Conservation (phyloP, 2,113 vertebrate species). For the Grammomys surdaster region DNA sequence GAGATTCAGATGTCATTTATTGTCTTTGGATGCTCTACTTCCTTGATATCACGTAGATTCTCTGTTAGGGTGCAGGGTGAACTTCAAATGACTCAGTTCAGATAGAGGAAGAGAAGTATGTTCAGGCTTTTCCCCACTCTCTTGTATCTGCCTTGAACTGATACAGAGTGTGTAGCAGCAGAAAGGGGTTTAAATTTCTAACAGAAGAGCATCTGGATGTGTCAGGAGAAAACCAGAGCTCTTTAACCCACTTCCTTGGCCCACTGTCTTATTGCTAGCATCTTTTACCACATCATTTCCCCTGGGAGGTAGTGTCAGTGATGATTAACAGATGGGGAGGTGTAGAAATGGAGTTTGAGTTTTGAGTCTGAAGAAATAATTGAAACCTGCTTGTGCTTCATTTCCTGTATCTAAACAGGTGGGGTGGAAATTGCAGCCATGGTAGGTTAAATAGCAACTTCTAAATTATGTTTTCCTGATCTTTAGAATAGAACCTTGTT, state of each 20-base stretch:
- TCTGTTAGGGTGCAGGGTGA: neutral
- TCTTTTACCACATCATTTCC: too few relatives aligned
- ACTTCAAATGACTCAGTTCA: neutral
- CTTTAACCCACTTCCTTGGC: neutral
- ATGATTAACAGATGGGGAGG: neutral
- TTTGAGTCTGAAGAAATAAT: neutral
- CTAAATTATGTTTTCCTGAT: neutral
- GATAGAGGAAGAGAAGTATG: neutral
- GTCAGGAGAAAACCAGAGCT: neutral
- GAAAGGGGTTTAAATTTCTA: rapidly evolving
- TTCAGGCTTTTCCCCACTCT: rapidly evolving
- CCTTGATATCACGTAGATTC: neutral
- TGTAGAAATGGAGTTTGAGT: neutral
- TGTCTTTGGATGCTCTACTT: neutral
- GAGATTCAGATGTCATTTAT: neutral
- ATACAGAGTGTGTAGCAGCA: rapidly evolving
- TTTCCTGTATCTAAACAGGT: neutral
- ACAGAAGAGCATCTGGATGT: neutral
- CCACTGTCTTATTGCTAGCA: rapidly evolving
- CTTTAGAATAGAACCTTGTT: neutral
- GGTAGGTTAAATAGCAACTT: neutral
- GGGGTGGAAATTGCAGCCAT: neutral
- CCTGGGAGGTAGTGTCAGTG: neutral
- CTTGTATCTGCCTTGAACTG: neutral
- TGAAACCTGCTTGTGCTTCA: neutral